A percentile compares a stretch with the other conserved stretches of the same genome.
phyloP scores from a whole-genome alignment of 1,140 invertebrate species.

The Nymphalis io region DNA sequence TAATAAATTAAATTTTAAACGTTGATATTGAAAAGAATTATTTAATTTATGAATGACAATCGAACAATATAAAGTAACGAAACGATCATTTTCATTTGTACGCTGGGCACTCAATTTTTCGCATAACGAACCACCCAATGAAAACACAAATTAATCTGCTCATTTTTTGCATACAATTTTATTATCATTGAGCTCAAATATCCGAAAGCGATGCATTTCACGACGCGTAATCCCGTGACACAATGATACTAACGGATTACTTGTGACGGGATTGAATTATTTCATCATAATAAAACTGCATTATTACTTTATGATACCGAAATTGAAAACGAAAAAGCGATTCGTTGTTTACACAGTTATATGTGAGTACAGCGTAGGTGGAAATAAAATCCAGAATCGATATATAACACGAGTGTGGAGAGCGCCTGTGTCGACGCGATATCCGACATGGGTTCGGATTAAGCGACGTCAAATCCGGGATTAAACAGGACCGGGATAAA shows the following conservation, averaged over 20 bases:
- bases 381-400: constrained; percentile 66
- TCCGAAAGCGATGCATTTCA: constrained; percentile 68
- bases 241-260: constrained; percentile 73
- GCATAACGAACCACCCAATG: constrained; percentile 76
- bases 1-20: constrained; percentile 11
- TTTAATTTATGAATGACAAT: constrained; percentile 61
- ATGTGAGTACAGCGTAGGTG: constrained; percentile 34
- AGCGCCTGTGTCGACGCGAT: constrained; percentile 76
- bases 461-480: constrained; percentile 80
- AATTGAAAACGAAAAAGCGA: constrained; percentile 23
- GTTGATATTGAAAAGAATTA: constrained; percentile 33
- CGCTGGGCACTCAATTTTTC: constrained; percentile 73
- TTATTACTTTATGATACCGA: constrained; percentile 48
- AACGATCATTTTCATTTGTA: constrained; percentile 74
- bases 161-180: constrained; percentile 79
- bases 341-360: constrained; percentile 10
- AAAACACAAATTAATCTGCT: constrained; percentile 80
- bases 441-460: constrained; percentile 81
- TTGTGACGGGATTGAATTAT: constrained; percentile 72
- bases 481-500: constrained; percentile 74
- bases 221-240: constrained; percentile 70
- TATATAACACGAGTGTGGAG: constrained; percentile 64
- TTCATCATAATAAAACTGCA: constrained; percentile 65
- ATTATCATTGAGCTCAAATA: constrained; percentile 75
- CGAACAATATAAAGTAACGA: constrained; percentile 64